phyloP scores from a whole-genome alignment of 2,113 vertebrate species.

The Gymnogyps californianus region DNA sequence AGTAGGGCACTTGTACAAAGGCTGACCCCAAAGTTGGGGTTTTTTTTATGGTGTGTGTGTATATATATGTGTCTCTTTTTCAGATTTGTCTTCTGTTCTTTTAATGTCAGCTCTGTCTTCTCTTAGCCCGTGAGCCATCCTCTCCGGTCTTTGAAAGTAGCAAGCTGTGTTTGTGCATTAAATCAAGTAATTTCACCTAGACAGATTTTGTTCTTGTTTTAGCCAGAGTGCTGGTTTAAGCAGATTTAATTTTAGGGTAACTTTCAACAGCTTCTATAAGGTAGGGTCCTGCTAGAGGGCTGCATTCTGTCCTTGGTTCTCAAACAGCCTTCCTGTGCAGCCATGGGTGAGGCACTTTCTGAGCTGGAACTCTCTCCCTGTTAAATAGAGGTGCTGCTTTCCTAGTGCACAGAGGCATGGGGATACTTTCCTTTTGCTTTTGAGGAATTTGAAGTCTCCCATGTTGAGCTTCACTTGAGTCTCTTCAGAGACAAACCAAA shows the following conservation, averaged over 20 bases:
- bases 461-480: not conserved
- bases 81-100: not conserved
- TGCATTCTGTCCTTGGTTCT: not conserved
- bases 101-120: not conserved
- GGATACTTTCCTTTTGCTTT: not conserved
- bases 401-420: not conserved
- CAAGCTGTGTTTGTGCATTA: not conserved
- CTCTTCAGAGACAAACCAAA: not conserved
- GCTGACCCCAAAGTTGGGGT: not conserved
- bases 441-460: not conserved
- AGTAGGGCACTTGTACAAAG: not conserved
- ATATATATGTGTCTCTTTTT: not conserved
- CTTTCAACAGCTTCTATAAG: not conserved
- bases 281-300: not conserved
- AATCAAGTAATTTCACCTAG: not conserved
- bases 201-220: not conserved
- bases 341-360: not conserved
- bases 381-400: not conserved
- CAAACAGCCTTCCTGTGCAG: not conserved
- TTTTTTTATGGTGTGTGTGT: not conserved
- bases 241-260: not conserved
- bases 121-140: not conserved
- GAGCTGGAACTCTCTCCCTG: not conserved
- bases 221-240: not conserved
- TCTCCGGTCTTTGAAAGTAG: not conserved